Evolutionary conservation across 37 sponge, comb jelly and placozoan genomes (phyloP).

Genomic region (Petrosia ficiformis): DNA sequence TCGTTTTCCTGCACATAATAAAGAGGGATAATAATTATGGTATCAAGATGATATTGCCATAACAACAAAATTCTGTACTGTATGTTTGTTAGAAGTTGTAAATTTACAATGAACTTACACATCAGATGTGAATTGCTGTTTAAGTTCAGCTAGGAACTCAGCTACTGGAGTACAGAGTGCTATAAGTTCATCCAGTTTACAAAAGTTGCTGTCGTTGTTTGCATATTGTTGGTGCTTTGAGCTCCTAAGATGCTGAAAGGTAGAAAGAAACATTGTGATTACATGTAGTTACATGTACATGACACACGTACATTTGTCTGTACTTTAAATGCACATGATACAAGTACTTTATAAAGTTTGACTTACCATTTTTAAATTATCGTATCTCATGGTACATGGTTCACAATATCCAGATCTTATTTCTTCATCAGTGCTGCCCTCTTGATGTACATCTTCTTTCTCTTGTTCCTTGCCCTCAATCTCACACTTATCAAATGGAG

Average conservation of each 20-base stretch:
- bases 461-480: background rate
- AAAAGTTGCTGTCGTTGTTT: conserved; percentile 31
- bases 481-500: conserved; percentile 32
- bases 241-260: conserved; percentile 39
- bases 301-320: too few relatives aligned
- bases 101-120: too few relatives aligned
- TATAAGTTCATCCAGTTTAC: conserved; percentile 27
- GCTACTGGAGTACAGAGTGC: background rate
- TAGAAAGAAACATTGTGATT: background rate
- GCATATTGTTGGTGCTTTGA: conserved; percentile 43
- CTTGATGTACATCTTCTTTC: background rate
- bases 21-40: too few relatives aligned
- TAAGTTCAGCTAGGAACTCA: background rate
- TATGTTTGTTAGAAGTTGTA: too few relatives aligned
- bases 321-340: too few relatives aligned
- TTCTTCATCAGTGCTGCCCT: background rate
- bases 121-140: background rate
- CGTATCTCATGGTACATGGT: conserved; percentile 40
- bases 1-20: too few relatives aligned
- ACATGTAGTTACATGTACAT: too few relatives aligned
- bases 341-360: too few relatives aligned
- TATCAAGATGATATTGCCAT: too few relatives aligned
- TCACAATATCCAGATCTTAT: conserved; percentile 74
- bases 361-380: conserved; percentile 51
- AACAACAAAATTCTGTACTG: too few relatives aligned